Evolutionary conservation across 2,797 vertebrate genomes (phyloP), one percentile per base, ranked within the genome.

Genomic region (Tachyglossus aculeatus): DNA sequence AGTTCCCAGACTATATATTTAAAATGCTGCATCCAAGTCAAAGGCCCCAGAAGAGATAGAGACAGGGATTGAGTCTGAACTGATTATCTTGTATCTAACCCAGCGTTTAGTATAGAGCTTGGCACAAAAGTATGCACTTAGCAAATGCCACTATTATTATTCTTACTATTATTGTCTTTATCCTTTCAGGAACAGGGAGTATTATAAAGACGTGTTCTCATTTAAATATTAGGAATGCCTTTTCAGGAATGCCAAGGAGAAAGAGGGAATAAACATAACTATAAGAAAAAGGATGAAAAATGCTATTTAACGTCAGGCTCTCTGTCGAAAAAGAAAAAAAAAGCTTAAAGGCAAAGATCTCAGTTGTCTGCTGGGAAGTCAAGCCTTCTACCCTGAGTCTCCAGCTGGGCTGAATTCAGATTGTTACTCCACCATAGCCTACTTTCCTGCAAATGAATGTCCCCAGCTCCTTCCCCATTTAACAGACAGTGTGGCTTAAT

Each of bases 211-310:
- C 71, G 25, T 70, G 29, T 53, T 50, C 60, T 45, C 39, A 51
- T 24, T 52, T 65, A 37, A 62, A 57, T 58, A 68, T 7, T 39
- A 25, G 56, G 57, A 74, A 58, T 6, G 62, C 5, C 38, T 62
- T 68, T 41, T 44, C 72, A 19, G 16, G 36, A 39, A 37, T 32
- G 14, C 61, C 53, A 65, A 33, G 66, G 55, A 66, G 61, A 84
- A 77, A 69, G 41, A 40, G 16, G 51, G 31, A 39, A 41, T 37
- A 11, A 41, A 16, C 34, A 5, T 14, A 66, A 47, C 37, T 44
- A 21, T 55, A 45, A 41, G 67, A 45, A 52, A 80, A 82, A 15
- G 25, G 61, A 51, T 51, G 9, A 62, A 52, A 67, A 61, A 41
- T 21, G 50, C n/a, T n/a, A n/a, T n/a, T n/a, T n/a, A n/a, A n/a